These are phyloP conservation scores for Tychaedon coryphoeus DNA, from an alignment of 2,113 vertebrate genomes.

Conservation along the genomic window DNA sequence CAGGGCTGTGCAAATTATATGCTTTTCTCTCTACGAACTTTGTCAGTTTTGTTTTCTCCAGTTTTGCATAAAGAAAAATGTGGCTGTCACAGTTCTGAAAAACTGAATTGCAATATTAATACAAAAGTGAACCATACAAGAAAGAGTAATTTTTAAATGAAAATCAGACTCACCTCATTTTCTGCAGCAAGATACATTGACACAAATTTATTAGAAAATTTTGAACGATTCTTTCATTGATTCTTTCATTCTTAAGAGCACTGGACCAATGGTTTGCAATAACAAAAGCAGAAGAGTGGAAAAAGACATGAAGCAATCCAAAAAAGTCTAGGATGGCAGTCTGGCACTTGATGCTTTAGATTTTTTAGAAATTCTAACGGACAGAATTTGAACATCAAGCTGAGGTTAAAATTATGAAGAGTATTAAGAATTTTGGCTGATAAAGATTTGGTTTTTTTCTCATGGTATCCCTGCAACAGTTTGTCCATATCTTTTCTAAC, in stretches of 20 bases:
- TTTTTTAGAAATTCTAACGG: not conserved
- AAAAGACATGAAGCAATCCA: not conserved
- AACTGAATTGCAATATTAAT: not conserved
- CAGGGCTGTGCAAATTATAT: not conserved
- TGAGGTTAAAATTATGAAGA: not conserved
- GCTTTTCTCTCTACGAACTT: not conserved
- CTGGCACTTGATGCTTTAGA: not conserved
- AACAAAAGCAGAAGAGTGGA: not conserved
- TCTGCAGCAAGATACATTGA: not conserved
- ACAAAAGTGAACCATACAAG: not conserved
- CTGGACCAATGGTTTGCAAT: not conserved
- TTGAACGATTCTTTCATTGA: not conserved
- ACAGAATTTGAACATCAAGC: not conserved
- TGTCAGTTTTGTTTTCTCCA: not conserved
- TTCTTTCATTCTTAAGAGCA: not conserved
- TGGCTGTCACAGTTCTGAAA: not conserved
- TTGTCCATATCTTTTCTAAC: not conserved
- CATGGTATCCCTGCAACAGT: not conserved
- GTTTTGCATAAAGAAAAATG: not conserved
- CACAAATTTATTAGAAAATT: not conserved
- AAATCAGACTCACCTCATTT: not conserved
- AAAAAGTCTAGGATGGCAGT: not conserved
- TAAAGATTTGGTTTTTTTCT: not conserved
- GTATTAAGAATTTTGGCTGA: not conserved
- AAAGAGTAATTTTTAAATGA: not conserved